Percentiles rank a stretch among this genome's conserved stretches.
Conservation (phyloP, 2,113 vertebrate genomes). For the Poicephalus meyeri region DNA sequence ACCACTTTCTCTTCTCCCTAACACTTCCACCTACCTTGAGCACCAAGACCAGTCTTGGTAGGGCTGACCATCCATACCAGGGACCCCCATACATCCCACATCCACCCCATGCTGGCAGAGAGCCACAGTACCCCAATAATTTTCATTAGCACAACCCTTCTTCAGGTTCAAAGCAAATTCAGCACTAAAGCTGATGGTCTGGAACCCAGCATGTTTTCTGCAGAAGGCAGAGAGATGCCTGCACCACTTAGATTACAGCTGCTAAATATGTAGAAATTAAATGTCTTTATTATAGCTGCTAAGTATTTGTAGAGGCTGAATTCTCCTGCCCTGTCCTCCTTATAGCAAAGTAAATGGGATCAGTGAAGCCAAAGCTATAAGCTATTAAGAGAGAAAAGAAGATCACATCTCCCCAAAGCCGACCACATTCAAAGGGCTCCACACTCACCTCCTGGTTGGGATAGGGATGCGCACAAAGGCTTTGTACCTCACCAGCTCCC, state of each 20-base stretch:
- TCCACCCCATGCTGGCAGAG: neutral
- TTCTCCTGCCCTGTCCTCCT: neutral
- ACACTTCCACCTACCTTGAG: accelerated
- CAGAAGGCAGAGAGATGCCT: neutral
- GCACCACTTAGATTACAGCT: neutral
- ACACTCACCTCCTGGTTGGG: slow-evolving; percentile 88
- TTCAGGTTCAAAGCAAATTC: neutral
- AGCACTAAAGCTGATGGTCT: neutral
- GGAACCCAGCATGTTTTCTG: neutral
- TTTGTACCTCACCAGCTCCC: slow-evolving; percentile 93
- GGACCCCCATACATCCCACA: neutral
- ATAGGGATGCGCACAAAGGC: slow-evolving; percentile 93
- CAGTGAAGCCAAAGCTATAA: accelerated
- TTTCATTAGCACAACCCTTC: neutral
- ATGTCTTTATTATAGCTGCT: neutral
- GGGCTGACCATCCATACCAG: neutral
- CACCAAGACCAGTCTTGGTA: neutral
- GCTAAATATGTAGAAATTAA: neutral
- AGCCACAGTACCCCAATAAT: neutral
- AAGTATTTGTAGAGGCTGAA: neutral
- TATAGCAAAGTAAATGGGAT: neutral
- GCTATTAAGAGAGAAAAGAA: neutral
- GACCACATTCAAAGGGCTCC: accelerated
- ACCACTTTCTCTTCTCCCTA: neutral
- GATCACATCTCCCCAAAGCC: neutral